Conservation (phyloP, 37 sponge, comb jelly and placozoan species). For the Spongilla lacustris region DNA sequence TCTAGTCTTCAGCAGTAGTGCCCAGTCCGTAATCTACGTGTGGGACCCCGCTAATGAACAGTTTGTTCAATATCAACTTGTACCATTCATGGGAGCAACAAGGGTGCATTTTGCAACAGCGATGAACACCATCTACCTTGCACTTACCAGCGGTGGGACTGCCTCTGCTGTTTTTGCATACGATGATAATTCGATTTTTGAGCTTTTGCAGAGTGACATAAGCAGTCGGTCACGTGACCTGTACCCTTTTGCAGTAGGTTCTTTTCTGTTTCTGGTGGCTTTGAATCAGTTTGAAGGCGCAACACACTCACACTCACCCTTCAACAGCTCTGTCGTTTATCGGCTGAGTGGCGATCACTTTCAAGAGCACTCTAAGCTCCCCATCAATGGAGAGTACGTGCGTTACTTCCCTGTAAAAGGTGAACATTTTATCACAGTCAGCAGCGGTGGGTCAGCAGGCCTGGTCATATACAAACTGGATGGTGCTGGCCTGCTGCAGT, state of each 20-base stretch:
- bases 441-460: not conserved
- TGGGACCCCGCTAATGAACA: not conserved
- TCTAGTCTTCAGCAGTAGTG: not conserved
- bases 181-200: constrained; percentile 4
- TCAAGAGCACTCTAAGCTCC: not conserved
- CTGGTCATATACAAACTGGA: constrained; percentile 8
- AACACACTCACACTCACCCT: too few species aligned
- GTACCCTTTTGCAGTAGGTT: not conserved
- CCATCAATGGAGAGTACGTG: not conserved
- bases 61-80: not conserved
- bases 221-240: not conserved
- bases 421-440: not conserved
- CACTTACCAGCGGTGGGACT: not conserved
- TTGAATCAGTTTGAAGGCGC: not conserved
- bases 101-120: not conserved
- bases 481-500: not conserved
- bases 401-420: constrained; percentile 9
- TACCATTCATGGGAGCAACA: not conserved
- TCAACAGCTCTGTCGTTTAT: not conserved
- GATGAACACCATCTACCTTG: not conserved
- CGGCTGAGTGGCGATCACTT: not conserved
- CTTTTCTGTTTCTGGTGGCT: not conserved
- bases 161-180: constrained; percentile 8
- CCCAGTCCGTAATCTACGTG: not conserved
- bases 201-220: not conserved